Percentiles rank a stretch among this genome's conserved stretches.
phyloP scores from a whole-genome alignment of 2,797 vertebrate species.

The Melanogrammus aeglefinus region DNA sequence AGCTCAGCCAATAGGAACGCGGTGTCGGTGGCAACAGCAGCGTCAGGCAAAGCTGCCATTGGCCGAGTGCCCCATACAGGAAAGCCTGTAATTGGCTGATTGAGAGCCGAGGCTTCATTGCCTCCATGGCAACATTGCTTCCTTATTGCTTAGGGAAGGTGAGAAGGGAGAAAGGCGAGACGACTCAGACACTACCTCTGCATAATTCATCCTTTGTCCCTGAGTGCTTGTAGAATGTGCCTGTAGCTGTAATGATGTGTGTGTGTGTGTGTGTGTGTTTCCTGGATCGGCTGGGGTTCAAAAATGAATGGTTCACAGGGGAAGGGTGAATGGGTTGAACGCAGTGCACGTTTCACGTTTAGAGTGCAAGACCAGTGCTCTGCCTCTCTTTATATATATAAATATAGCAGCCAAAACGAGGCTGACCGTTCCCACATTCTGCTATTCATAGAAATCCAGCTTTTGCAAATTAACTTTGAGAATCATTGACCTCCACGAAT shows the following conservation, averaged over 20 bases:
- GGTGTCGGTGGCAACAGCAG: slow-evolving; percentile 66
- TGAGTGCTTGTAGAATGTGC: slow-evolving; percentile 46
- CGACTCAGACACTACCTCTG: slow-evolving; percentile 69
- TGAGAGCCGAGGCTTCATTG: slow-evolving; percentile 60
- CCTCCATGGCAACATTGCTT: slow-evolving; percentile 75
- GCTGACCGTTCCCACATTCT: slow-evolving; percentile 29
- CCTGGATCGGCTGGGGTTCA: slow-evolving; percentile 30
- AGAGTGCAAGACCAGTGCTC: slow-evolving; percentile 58
- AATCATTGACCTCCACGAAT: not conserved
- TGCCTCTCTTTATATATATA: slow-evolving; percentile 62
- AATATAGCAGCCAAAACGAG: slow-evolving; percentile 25
- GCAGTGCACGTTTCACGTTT: slow-evolving; percentile 62
- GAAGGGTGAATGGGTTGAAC: slow-evolving; percentile 53
- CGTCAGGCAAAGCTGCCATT: slow-evolving; percentile 55
- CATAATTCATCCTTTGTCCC: slow-evolving; percentile 77
- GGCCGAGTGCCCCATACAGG: slow-evolving; percentile 53
- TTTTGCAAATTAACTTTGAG: not conserved
- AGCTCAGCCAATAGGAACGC: slow-evolving; percentile 60
- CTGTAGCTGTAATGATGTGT: slow-evolving; percentile 50
- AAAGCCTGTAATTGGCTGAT: slow-evolving; percentile 60
- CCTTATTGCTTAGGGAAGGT: slow-evolving; percentile 71
- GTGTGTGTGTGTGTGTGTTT: slow-evolving; percentile 34
- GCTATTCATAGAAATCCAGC: slow-evolving; percentile 5
- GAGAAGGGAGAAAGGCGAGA: slow-evolving; percentile 65
- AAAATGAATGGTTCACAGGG: slow-evolving; percentile 54